These are phyloP conservation scores for Melolontha melolontha DNA, from an alignment of 2,888 invertebrate genomes.

Conservation along the genomic window DNA sequence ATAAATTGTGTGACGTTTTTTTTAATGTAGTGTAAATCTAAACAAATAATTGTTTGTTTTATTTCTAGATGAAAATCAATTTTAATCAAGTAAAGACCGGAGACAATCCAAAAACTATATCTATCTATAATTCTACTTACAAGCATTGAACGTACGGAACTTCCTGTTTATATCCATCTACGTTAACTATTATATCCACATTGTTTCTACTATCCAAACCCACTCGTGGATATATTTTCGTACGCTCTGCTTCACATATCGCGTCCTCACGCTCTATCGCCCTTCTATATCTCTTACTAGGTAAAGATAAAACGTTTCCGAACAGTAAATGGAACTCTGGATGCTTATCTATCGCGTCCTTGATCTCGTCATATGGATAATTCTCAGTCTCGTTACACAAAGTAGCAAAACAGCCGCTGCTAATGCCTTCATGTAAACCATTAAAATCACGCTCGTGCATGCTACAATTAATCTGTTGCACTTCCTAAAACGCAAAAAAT, in stretches of 20 bases:
- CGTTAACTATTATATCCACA: constrained; percentile 4
- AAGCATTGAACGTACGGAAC: constrained; percentile 3
- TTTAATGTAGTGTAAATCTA: no score
- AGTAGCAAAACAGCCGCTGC: constrained; percentile 16
- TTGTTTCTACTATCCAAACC: constrained; percentile 5
- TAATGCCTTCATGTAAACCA: neutral
- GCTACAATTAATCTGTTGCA: no score
- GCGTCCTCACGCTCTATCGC: neutral
- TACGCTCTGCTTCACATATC: neutral
- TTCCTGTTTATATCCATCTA: constrained; percentile 8
- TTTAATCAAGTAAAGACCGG: no score
- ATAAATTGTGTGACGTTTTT: no score
- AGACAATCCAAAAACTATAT: no score
- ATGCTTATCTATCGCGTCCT: constrained; percentile 3
- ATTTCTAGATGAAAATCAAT: no score
- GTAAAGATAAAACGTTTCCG: constrained; percentile 4
- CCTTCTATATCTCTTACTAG: constrained; percentile 2
- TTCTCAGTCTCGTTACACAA: constrained; percentile 4
- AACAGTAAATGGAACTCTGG: constrained; percentile 1
- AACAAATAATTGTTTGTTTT: no score
- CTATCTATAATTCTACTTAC: constrained; percentile 4
- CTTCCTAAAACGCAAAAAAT: no score
- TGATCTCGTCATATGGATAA: constrained; percentile 26
- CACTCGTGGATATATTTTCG: constrained; percentile 3
- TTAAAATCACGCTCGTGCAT: no score